Percentiles rank a stretch among this genome's conserved stretches.
These are phyloP conservation scores for Elgaria multicarinata DNA, from an alignment of 2,113 vertebrate species.

Conservation along the genomic window DNA sequence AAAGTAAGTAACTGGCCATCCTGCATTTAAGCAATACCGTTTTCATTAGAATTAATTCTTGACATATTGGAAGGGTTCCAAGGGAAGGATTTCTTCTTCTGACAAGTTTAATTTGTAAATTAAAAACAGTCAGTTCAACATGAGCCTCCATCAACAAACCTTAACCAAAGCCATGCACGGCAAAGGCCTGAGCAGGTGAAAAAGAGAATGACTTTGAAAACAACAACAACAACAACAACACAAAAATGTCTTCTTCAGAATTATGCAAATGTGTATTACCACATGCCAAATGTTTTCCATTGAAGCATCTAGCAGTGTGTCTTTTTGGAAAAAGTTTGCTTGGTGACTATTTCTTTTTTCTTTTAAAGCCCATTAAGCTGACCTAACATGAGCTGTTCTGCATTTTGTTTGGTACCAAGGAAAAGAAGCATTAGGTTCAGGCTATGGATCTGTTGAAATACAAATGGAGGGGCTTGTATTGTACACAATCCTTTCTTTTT, in stretches of 20 bases:
- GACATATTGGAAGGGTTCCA: constrained; percentile 88
- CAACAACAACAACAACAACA: constrained; percentile 54
- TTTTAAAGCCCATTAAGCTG: constrained; percentile 59
- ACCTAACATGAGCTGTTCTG: constrained; percentile 44
- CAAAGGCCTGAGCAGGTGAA: constrained; percentile 84
- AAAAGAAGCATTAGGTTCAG: constrained; percentile 26
- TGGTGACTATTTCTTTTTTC: constrained; percentile 69
- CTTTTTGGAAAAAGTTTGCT: constrained; percentile 60
- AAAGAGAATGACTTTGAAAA: constrained; percentile 82
- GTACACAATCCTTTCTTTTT: not conserved
- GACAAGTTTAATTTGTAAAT: constrained; percentile 92
- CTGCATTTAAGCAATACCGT: constrained; percentile 90
- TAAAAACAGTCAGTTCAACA: constrained; percentile 89
- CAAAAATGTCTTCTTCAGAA: constrained; percentile 72
- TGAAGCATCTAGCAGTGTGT: constrained; percentile 69
- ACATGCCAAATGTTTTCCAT: constrained; percentile 76
- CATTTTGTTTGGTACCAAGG: not conserved
- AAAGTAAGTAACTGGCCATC: constrained; percentile 96
- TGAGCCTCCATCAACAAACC: constrained; percentile 85
- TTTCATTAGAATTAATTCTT: constrained; percentile 91
- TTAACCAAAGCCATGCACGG: constrained; percentile 84
- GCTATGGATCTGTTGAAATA: not conserved
- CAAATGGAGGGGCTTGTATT: not conserved
- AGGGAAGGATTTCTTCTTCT: constrained; percentile 86
- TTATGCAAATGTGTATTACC: constrained; percentile 83